Conservation (phyloP, 2,797 vertebrate species). For the Menidia menidia region DNA sequence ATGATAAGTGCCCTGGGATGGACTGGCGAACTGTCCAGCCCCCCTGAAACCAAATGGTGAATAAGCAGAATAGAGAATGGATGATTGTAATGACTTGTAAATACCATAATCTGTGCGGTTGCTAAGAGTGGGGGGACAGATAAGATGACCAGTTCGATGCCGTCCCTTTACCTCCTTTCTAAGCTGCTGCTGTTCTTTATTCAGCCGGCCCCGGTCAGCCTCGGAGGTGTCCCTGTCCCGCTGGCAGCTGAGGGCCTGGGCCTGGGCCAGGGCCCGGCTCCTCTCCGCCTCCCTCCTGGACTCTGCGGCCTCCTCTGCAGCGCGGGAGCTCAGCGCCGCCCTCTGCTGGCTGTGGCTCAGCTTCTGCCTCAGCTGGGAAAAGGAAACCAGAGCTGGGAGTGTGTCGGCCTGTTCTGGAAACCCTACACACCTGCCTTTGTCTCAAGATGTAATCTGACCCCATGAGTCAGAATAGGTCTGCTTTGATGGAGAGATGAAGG, state of each 20-base stretch:
- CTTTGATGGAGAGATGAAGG: neutral
- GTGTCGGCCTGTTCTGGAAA: slow-evolving; percentile 35
- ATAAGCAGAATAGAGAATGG: too few relatives aligned
- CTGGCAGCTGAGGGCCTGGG: slow-evolving; percentile 59
- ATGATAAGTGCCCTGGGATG: too few relatives aligned
- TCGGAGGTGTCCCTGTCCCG: slow-evolving; percentile 68
- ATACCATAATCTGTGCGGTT: neutral
- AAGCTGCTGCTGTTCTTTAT: slow-evolving; percentile 74
- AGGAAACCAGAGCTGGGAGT: neutral
- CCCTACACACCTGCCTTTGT: slow-evolving; percentile 45
- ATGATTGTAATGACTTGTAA: too few relatives aligned
- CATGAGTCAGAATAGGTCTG: slow-evolving; percentile 5
- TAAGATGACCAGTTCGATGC: neutral
- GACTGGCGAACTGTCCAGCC: too few relatives aligned
- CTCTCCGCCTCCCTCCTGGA: slow-evolving; percentile 72
- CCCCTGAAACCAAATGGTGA: too few relatives aligned
- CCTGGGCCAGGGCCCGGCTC: slow-evolving; percentile 67
- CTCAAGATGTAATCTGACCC: slow-evolving; percentile 35
- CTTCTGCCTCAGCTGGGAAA: slow-evolving; percentile 79
- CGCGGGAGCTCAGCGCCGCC: slow-evolving; percentile 68
- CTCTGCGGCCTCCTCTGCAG: slow-evolving; percentile 62
- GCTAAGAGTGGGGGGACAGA: neutral
- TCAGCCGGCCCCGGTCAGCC: slow-evolving; percentile 62
- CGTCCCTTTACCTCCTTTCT: slow-evolving; percentile 68
- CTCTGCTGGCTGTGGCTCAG: slow-evolving; percentile 80